Base-by-base conservation (phyloP, 2,797 vertebrate genomes). In the Urophycis tenuis region DNA sequence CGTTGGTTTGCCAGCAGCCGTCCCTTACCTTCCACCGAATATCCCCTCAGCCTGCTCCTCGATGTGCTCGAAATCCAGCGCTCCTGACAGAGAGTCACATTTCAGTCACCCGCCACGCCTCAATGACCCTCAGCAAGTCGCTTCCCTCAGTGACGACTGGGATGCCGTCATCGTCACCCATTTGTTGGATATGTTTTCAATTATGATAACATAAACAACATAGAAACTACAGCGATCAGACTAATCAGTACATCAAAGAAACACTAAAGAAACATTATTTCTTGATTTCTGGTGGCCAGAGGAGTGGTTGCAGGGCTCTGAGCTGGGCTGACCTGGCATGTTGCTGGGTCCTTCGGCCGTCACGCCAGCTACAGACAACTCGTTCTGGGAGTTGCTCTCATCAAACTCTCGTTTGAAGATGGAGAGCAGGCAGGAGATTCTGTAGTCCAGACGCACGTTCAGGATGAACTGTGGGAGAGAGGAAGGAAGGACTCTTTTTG, bases 321-420 rank as follows among this genome's bases (percentile, higher is more conserved):
- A 30, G 0, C 64, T 33, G 73, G 78, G 36, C 93, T 88, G 32
- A 97, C 96, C 96, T 91, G 96, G 95, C 78, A 97, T 96, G 1
- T 92, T 96, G 84, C 93, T 92, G 67, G 95, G 91, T 41, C 93
- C 90, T 60, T 97, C 96, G 1, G 92, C 92, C 76, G 80, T 14
- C 25, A 29, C 88, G 80, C 93, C 95, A 73, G 92, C 90, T 75
- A 94, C 33, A 33, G 95, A 92, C 0, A 95, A 89, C 3, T 99
- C 96, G 0, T 89, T 90, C 89, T 98, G 98, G 45, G 97, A 95
- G 76, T 96, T 99, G 88, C 97, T 99, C 85, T 97, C 97, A 88
- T 99, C 97, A 93, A 99, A 99, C 85, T 99, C 97, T 1, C 94
- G 92, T 87, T 99, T 99, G 80, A 99, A 99, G 90, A 99, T 99